Conservation (phyloP, 2,797 vertebrate species). For the Ceryle rudis region DNA sequence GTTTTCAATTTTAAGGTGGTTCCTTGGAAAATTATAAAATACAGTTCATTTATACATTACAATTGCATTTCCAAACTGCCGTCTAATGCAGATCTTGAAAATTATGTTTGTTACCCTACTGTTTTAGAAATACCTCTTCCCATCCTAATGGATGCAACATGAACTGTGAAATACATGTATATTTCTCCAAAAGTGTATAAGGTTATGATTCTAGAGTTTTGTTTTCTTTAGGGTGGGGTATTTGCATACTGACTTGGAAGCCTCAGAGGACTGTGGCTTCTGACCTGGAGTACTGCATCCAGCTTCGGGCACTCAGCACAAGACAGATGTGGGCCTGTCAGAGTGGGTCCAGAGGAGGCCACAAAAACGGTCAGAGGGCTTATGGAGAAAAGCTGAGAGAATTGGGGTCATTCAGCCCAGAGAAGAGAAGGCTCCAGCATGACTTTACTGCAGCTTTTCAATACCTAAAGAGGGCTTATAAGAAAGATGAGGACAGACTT, state of each 20-base stretch:
- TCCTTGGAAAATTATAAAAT: not conserved
- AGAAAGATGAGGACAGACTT: not conserved
- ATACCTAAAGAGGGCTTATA: not conserved
- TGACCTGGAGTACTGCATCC: rapidly evolving
- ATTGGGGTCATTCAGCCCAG: not conserved
- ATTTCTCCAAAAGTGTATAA: not conserved
- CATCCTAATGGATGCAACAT: not conserved
- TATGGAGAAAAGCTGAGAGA: not conserved
- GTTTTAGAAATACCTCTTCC: not conserved
- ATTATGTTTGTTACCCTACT: not conserved
- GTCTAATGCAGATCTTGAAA: not conserved
- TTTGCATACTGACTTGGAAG: not conserved
- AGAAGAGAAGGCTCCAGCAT: not conserved
- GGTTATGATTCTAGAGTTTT: not conserved
- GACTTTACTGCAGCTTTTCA: not conserved
- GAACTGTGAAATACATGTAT: not conserved
- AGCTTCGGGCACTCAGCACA: not conserved
- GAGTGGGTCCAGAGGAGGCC: not conserved
- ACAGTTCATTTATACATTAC: not conserved
- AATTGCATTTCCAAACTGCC: not conserved
- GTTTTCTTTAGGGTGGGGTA: not conserved
- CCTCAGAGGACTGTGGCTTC: not conserved
- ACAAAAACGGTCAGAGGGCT: not conserved
- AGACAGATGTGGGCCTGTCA: not conserved
- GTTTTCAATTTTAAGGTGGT: not conserved